phyloP scores from a whole-genome alignment of 2,797 vertebrate species.

The Atherinosoma microstoma region DNA sequence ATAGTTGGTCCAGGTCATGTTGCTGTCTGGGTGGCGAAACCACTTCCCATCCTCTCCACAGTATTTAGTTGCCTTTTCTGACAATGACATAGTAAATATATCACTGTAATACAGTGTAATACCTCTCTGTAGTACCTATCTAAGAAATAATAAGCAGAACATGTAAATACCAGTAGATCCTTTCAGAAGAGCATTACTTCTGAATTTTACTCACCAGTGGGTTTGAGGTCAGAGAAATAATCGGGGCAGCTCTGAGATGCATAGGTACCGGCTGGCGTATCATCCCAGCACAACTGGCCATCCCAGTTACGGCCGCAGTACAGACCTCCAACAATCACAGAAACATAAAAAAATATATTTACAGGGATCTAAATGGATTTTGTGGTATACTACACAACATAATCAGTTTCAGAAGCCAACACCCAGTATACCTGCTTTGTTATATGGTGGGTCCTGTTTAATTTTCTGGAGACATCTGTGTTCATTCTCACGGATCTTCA shows the following conservation, averaged over 20 bases:
- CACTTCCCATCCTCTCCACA: constrained; percentile 91
- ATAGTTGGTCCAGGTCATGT: constrained; percentile 93
- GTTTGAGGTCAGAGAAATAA: constrained; percentile 89
- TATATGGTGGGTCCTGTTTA: constrained; percentile 41
- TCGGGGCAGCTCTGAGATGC: constrained; percentile 88
- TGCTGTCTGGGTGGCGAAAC: constrained; percentile 91
- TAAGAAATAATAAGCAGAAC: not conserved
- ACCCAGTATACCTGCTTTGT: constrained; percentile 55
- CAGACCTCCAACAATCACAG: constrained; percentile 71
- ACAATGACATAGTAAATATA: constrained; percentile 8
- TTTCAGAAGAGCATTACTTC: not conserved
- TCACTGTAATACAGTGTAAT: not conserved
- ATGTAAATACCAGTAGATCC: not conserved
- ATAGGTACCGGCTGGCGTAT: constrained; percentile 85
- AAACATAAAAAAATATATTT: not conserved
- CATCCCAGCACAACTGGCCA: constrained; percentile 95
- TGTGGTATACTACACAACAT: not conserved
- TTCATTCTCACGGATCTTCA: constrained; percentile 53
- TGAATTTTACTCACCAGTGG: constrained; percentile 81
- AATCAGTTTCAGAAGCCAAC: not conserved
- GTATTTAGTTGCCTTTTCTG: constrained; percentile 90
- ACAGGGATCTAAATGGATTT: not conserved
- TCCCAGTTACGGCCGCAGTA: constrained; percentile 94
- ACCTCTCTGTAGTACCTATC: not conserved
- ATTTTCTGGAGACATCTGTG: constrained; percentile 59